Base-by-base conservation (phyloP, 2,113 vertebrate species). In the Empidonax traillii region DNA sequence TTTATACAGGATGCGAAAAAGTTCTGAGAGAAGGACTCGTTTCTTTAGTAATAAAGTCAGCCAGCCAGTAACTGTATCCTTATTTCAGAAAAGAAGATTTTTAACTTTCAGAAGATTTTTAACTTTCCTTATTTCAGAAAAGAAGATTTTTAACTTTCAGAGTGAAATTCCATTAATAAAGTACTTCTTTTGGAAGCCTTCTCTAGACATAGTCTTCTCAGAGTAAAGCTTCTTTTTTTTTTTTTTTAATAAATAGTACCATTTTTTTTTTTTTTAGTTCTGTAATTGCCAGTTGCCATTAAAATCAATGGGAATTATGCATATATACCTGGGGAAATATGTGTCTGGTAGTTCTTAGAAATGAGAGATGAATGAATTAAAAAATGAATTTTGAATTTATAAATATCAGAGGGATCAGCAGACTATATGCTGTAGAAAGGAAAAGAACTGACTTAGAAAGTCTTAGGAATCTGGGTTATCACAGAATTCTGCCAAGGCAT, bases 361-460 rank as follows among this genome's bases (percentile, higher is more conserved):
- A 94, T 56, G 13, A 84, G 65, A 94, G 39, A 47, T 24, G 18
- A 86, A 95, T 74, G 4, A 85, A 91, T 86, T 93, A 67, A 77
- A 96, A 96, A 96, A 81, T 84, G n/a, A 52, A 92, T 88, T 94
- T 93, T 56, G 46, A 18, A 52, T 84, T 90, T 92, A 65, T 84
- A 93, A 96, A 91, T 80, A 84, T 86, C 79, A 75, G 79, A 63
- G 20, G 31, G 23, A 75, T 92, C 82, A 86, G 52, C 68, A 94
- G 90, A 77, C 85, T 80, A 4, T 52, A 31, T 74, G 47, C 41
- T 81, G 39, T 14, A 71, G 75, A 74, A 93, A 87, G 80, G 33
- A 74, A 93, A 93, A 96, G 59, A 95, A 72, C 87, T 96, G 88
- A 96, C 47, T 74, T 81, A 78, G 63, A 86, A 89, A 89, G 44